Base-by-base conservation (phyloP, 1,140 invertebrate species). In the Listronotus bonariensis region DNA sequence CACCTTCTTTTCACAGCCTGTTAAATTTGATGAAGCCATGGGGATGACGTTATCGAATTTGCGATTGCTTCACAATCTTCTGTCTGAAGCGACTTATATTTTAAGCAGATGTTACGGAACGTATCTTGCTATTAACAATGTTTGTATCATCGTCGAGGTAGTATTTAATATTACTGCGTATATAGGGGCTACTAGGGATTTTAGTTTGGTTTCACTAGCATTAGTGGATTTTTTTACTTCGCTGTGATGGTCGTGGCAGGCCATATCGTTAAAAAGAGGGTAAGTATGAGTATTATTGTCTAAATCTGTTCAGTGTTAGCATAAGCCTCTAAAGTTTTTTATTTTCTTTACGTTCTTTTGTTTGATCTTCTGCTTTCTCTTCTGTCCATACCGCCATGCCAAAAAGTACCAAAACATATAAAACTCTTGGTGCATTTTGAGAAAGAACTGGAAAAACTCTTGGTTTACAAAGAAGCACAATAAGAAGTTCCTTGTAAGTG, bases 31-130 rank as follows among this genome's bases (percentile, higher is more conserved):
- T 11, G 49, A 45, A 1, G 56, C 64, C 32, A 59, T 55, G 34
- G 11, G 8, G 6, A 20, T 26, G 1, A 10, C 9, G 4, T 14
- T 71, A 38, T 40, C 55, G 42, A 40, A 67, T 41, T 4, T 68
- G 15, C 36, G 67, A 26, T 43, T 61, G n/a, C 51, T 68, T 40
- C 69, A 71, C 36, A 58, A 62, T 20, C 38, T 71, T 40, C 45
- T 66, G 8, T 58, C 48, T 6, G 53, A 71, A 38, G 17, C 31
- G 17, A 67, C 65, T 7, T 15, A 58, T 8, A 41, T 60, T 20
- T 55, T 71, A 57, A 58, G 66, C 11, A 34, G 49, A 2, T 54
- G 49, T 12, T 68, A 66, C 36, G 69, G 69, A 17, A 26, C 46
- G 15, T 68, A 48, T 26, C 26, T 71, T 17, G 66, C 69, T 12